phyloP scores from a whole-genome alignment of 2,888 invertebrate genomes.

The Caenorhabditis panamensis region DNA sequence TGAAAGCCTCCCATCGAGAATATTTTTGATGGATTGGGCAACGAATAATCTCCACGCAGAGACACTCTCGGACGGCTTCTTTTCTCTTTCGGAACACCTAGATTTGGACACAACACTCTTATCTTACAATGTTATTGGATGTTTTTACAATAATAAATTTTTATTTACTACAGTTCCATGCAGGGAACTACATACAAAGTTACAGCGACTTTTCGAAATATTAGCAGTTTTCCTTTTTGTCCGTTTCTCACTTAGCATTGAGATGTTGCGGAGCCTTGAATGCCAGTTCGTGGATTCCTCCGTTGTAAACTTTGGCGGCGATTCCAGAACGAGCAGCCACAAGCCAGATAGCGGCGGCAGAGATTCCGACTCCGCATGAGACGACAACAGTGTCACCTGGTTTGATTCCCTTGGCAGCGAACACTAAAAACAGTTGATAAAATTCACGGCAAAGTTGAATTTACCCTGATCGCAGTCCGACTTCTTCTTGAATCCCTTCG shows the following conservation, averaged over 20 bases:
- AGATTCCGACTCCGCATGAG: slow-evolving; percentile 46
- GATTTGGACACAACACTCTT: slow-evolving; percentile 1
- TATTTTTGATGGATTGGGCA: slow-evolving; percentile 48
- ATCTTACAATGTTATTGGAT: no score
- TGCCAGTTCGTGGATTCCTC: slow-evolving; percentile 57
- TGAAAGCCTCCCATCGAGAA: slow-evolving; percentile 47
- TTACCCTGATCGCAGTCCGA: slow-evolving; percentile 51
- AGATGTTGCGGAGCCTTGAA: slow-evolving; percentile 53
- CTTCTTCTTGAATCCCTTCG: slow-evolving; percentile 65
- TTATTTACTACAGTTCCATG: no score
- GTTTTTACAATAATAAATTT: no score
- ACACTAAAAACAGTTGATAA: slow-evolving; percentile 32
- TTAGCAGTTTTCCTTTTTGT: background rate
- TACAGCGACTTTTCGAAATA: background rate
- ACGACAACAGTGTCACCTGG: slow-evolving; percentile 50
- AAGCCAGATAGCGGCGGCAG: slow-evolving; percentile 51
- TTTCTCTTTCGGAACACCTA: slow-evolving; percentile 33
- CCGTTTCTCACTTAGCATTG: slow-evolving; percentile 17
- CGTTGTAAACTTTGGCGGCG: slow-evolving; percentile 52
- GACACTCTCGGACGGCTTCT: slow-evolving; percentile 17
- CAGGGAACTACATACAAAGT: background rate
- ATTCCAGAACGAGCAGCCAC: slow-evolving; percentile 53
- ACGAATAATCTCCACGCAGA: slow-evolving; percentile 27
- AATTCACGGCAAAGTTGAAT: background rate
- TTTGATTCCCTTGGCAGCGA: slow-evolving; percentile 52